These are phyloP conservation scores for Psilanteris sp. DNA, from an alignment of 1,140 invertebrate species.

Conservation along the genomic window DNA sequence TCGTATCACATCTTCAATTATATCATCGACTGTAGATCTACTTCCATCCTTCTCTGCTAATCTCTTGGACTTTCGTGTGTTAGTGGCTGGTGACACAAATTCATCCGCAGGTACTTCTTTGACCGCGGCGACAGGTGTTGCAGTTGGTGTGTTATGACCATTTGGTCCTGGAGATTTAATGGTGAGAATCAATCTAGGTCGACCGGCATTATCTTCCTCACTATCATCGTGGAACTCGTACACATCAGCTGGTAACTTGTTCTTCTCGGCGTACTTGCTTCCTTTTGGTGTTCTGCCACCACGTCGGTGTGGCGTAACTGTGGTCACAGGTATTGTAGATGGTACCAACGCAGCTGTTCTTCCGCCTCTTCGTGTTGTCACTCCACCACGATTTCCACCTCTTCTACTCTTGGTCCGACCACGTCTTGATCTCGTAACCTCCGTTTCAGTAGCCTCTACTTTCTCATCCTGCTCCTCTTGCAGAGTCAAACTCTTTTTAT, in stretches of 20 bases:
- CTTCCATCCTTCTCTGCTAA: slow-evolving; percentile 88
- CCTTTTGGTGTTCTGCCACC: slow-evolving; percentile 81
- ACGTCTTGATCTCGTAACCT: slow-evolving; percentile 71
- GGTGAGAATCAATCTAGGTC: slow-evolving; percentile 88
- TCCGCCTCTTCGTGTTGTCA: slow-evolving; percentile 79
- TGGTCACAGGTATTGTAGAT: background rate
- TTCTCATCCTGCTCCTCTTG: slow-evolving; percentile 75
- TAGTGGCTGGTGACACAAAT: slow-evolving; percentile 81
- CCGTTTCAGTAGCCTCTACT: slow-evolving; percentile 72
- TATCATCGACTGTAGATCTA: slow-evolving; percentile 89
- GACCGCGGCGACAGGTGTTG: slow-evolving; percentile 79
- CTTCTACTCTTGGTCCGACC: slow-evolving; percentile 71
- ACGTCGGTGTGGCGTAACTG: slow-evolving; percentile 71
- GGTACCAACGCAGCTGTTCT: slow-evolving; percentile 13
- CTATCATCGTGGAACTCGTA: slow-evolving; percentile 93
- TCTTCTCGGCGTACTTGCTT: slow-evolving; percentile 81
- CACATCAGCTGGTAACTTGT: slow-evolving; percentile 85
- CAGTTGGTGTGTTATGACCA: slow-evolving; percentile 71
- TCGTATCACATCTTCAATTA: slow-evolving; percentile 91
- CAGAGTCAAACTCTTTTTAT: slow-evolving; percentile 66
- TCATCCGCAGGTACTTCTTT: slow-evolving; percentile 84
- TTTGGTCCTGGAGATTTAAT: slow-evolving; percentile 86
- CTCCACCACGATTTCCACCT: slow-evolving; percentile 81
- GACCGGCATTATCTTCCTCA: slow-evolving; percentile 84
- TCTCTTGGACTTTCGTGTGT: slow-evolving; percentile 87